Percentiles rank a stretch among this genome's conserved stretches.
Evolutionary conservation across 2,888 invertebrate genomes (phyloP).

Genomic region (Mythimna pallens): DNA sequence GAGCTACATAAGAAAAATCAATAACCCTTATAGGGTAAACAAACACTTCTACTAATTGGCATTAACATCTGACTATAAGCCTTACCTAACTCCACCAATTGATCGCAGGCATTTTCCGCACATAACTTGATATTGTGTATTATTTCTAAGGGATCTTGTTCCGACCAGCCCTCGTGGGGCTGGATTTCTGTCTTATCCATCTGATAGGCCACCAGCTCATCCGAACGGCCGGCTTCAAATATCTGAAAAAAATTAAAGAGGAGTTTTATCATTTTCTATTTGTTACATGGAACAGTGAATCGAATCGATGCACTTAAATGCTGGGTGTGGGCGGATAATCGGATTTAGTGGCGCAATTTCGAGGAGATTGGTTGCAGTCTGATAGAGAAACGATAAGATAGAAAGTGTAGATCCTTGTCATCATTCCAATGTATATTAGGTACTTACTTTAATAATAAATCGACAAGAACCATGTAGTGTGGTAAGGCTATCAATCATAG

Average conservation of each 20-base stretch:
- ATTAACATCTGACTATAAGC: constrained; percentile 19
- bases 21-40: background rate
- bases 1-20: constrained; percentile 1
- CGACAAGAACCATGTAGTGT: background rate
- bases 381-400: constrained; percentile 2
- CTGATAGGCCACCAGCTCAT: constrained; percentile 95
- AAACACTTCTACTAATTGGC: background rate
- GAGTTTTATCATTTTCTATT: background rate
- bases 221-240: constrained; percentile 94
- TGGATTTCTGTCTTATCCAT: constrained; percentile 94
- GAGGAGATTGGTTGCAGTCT: background rate
- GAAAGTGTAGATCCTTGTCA: constrained; percentile 9
- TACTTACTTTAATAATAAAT: constrained; percentile 29
- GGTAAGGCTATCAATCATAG: constrained; percentile 17
- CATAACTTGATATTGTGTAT: constrained; percentile 95
- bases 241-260: constrained; percentile 89
- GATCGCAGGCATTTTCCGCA: constrained; percentile 93
- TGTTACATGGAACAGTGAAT: background rate
- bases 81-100: constrained; percentile 90
- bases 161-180: constrained; percentile 98
- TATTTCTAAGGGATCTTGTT: constrained; percentile 97
- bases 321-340: background rate
- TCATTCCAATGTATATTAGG: background rate
- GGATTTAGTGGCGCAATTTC: background rate
- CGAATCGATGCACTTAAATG: background rate